Evolutionary conservation across 2,113 vertebrate genomes (phyloP).

Genomic region (Passer domesticus): DNA sequence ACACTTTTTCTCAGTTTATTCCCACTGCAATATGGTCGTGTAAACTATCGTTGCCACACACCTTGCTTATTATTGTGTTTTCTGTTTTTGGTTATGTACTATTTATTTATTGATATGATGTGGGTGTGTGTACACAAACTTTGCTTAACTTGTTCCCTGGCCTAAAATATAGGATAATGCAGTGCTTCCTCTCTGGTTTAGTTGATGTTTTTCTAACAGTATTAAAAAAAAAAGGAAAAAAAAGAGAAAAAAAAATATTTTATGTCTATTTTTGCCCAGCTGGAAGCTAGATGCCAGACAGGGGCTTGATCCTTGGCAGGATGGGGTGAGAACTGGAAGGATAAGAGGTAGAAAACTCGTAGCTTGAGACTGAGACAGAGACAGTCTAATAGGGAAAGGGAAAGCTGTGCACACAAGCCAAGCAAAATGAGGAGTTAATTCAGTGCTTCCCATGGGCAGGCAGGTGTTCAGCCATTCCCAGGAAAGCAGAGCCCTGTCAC

Average conservation of each 20-base stretch:
- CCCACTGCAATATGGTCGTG: fast-evolving
- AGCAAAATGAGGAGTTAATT: not conserved
- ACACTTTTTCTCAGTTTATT: not conserved
- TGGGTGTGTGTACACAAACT: not conserved
- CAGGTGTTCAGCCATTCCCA: not conserved
- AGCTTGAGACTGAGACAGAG: not conserved
- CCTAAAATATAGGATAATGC: not conserved
- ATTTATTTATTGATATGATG: not conserved
- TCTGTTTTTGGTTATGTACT: not conserved
- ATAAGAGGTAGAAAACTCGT: not conserved
- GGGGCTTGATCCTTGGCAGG: fast-evolving
- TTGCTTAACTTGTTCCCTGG: not conserved
- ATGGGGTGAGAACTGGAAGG: not conserved
- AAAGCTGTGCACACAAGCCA: fast-evolving
- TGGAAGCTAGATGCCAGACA: not conserved
- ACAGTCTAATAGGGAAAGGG: not conserved
- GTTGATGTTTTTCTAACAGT: not conserved
- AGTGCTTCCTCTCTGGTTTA: not conserved
- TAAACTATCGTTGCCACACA: not conserved
- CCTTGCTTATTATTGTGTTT: not conserved
- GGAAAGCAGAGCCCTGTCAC: not conserved
- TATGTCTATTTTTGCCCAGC: not conserved
- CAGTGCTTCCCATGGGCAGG: fast-evolving
- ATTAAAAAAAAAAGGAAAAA: not conserved
- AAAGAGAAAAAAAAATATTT: not conserved